Evolutionary conservation across 2,797 vertebrate genomes (phyloP).

Genomic region (Pantherophis alleghaniensis): DNA sequence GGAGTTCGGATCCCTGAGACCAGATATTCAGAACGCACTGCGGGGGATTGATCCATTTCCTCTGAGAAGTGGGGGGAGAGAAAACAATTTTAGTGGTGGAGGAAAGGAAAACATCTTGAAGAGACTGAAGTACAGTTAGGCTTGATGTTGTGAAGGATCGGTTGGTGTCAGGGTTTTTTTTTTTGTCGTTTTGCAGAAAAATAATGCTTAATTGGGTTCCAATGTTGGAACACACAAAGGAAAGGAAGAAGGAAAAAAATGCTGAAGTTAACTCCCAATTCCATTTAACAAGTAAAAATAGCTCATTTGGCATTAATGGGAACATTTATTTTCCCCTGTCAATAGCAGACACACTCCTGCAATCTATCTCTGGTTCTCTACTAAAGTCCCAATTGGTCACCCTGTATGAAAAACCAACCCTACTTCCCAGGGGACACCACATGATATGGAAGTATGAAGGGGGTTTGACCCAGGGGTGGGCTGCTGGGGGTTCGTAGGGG

Average conservation of each 20-base stretch:
- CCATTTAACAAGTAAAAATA: background rate
- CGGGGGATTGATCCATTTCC: conserved; percentile 87
- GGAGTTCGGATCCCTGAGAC: conserved; percentile 91
- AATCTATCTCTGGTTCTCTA: background rate
- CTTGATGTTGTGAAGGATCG: background rate
- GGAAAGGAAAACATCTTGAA: background rate
- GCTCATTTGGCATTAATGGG: background rate
- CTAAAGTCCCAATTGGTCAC: background rate
- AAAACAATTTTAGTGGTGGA: conserved; percentile 24
- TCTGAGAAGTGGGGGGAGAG: conserved; percentile 65
- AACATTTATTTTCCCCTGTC: background rate
- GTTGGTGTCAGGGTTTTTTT: background rate
- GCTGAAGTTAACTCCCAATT: background rate
- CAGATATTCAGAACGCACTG: conserved; percentile 85
- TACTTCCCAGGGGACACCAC: background rate
- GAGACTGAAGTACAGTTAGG: background rate
- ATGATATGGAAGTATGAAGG: background rate
- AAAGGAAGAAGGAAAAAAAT: background rate
- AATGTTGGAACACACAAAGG: background rate
- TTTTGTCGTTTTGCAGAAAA: background rate
- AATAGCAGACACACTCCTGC: background rate
- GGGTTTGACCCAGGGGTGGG: background rate
- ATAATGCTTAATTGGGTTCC: background rate
- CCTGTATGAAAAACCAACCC: background rate
- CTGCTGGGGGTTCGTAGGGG: no score